Base-by-base conservation (phyloP, 2,797 vertebrate genomes). In the Tadarida brasiliensis region DNA sequence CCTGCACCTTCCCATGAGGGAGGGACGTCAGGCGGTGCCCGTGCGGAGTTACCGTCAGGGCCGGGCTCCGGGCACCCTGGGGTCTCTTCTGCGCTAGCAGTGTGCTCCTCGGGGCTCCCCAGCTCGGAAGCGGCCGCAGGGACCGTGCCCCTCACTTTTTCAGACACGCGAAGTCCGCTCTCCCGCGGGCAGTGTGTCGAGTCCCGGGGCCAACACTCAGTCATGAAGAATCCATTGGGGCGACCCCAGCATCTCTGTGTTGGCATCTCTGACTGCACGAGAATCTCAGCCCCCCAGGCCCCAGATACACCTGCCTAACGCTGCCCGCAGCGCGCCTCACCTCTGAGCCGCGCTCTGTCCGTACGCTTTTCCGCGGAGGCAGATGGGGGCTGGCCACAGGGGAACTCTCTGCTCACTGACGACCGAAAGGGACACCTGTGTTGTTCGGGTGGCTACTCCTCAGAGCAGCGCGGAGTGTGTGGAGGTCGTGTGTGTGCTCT, bases 1-100 rank as follows among this genome's bases (percentile, higher is more conserved):
- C 20, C 22, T 15, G 57, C 49, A 4, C 44, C 51, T n/a, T 11
- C 15, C 44, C 20, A 0, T 0, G 54, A 0, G 0, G 30, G 30
- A 51, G 0, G 11, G 70, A 26, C n/a, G 8, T 30, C 24, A 26
- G 67, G 22, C 7, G 11, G 76, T 2, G 22, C 74, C 30, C 26
- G 12, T 20, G 30, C 26, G 14, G 26, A 68, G 51, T 47, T 0
- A 0, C n/a, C n/a, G n/a, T n/a, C n/a, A n/a, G n/a, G n/a, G n/a
- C n/a, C n/a, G n/a, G n/a, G n/a, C n/a, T n/a, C n/a, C n/a, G n/a
- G n/a, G n/a, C n/a, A n/a, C n/a, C n/a, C n/a, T n/a, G n/a, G n/a
- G n/a, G n/a, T n/a, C n/a, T n/a, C n/a, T n/a, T n/a, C n/a, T n/a
- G n/a, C n/a, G n/a, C n/a, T n/a, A n/a, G n/a, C n/a, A n/a, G n/a